Conservation (phyloP, 2,113 vertebrate species). For the Centropus bengalensis region DNA sequence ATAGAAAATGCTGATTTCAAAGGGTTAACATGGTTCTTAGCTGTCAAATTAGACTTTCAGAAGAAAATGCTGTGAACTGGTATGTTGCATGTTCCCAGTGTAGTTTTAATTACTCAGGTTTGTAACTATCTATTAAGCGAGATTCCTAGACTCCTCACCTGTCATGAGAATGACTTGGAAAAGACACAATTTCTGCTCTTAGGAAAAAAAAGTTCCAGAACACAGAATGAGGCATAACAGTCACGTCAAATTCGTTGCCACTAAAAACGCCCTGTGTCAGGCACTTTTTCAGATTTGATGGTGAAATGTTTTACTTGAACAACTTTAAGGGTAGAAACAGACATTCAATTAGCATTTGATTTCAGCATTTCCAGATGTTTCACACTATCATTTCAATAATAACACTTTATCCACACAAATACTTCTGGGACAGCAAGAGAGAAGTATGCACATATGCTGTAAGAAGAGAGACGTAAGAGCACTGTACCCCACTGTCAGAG, state of each 20-base stretch:
- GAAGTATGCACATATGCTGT: not conserved
- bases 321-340: not conserved
- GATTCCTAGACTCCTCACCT: not conserved
- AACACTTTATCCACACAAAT: not conserved
- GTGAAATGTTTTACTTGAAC: not conserved
- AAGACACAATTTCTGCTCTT: not conserved
- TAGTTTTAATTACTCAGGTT: not conserved
- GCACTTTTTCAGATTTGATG: not conserved
- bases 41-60: not conserved
- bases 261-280: not conserved
- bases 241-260: not conserved
- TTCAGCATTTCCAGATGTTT: not conserved
- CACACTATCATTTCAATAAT: not conserved
- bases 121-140: not conserved
- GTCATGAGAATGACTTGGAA: not conserved
- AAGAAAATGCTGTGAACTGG: slow-evolving; percentile 44
- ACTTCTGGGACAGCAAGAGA: not conserved
- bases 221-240: not conserved
- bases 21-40: not conserved
- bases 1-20: slow-evolving; percentile 21
- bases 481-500: not conserved
- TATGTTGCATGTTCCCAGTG: not conserved
- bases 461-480: not conserved
- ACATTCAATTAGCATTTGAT: not conserved
- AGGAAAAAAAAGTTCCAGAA: not conserved